Conservation (phyloP, 2,888 invertebrate species). For the Sminthurinus aureus region DNA sequence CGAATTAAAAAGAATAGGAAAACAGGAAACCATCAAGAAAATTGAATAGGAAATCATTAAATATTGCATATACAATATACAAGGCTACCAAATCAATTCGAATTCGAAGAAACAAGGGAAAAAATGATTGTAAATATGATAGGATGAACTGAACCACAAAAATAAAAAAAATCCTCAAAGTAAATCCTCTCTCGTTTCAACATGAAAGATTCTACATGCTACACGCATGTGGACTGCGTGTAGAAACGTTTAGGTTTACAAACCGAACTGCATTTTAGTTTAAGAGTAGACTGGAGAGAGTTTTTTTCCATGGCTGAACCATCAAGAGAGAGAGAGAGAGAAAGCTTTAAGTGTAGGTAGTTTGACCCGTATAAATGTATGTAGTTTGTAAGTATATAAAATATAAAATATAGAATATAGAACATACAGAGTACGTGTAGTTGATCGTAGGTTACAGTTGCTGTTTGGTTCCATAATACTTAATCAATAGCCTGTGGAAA, state of each 20-base stretch:
- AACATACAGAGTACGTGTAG: background rate
- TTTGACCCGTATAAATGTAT: background rate
- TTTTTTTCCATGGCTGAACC: background rate
- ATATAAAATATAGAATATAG: no score
- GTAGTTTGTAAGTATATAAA: no score
- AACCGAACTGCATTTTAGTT: background rate
- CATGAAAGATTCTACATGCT: no score
- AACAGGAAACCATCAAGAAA: background rate
- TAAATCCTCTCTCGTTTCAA: no score
- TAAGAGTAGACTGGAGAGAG: background rate
- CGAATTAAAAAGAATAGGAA: background rate
- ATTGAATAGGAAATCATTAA: background rate
- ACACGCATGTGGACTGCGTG: background rate
- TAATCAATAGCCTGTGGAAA: slow-evolving; percentile 9
- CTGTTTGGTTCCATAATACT: background rate
- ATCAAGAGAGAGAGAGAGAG: background rate
- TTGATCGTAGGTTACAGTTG: background rate
- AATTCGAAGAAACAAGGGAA: background rate
- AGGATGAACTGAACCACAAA: background rate
- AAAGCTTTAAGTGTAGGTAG: background rate
- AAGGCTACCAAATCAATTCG: background rate
- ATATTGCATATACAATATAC: no score
- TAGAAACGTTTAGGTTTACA: background rate
- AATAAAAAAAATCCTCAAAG: no score
- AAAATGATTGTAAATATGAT: background rate